These are phyloP conservation scores for Sturmia bella DNA, from an alignment of 2,888 invertebrate genomes.

Conservation along the genomic window DNA sequence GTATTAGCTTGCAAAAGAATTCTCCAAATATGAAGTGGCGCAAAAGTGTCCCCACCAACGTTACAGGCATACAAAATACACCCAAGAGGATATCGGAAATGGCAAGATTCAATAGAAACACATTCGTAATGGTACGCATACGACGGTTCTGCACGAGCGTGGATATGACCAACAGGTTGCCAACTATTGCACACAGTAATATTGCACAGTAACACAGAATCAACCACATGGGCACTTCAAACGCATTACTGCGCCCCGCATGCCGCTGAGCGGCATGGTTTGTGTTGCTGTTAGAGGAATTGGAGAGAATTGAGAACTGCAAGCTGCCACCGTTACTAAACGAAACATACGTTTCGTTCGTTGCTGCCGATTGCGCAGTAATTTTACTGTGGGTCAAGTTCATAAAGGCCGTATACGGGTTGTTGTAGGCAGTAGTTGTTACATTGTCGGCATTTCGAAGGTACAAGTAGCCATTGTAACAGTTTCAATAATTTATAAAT, in stretches of 20 bases:
- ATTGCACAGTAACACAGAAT: slow-evolving; percentile 87
- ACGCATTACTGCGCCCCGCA: slow-evolving; percentile 34
- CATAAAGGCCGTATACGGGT: slow-evolving; percentile 42
- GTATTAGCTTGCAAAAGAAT: slow-evolving; percentile 87
- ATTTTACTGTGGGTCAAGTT: slow-evolving; percentile 56
- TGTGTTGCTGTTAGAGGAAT: background rate
- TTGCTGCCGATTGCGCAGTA: slow-evolving; percentile 49
- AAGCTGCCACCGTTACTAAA: background rate
- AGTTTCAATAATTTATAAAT: slow-evolving; percentile 15
- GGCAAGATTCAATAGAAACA: slow-evolving; percentile 89
- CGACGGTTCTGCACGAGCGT: slow-evolving; percentile 88
- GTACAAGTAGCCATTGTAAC: background rate
- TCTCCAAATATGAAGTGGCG: slow-evolving; percentile 88
- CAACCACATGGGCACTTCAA: slow-evolving; percentile 76
- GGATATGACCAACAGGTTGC: slow-evolving; percentile 90
- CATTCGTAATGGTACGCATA: slow-evolving; percentile 86
- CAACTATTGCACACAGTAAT: slow-evolving; percentile 89
- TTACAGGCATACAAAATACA: slow-evolving; percentile 90
- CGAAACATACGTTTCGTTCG: background rate
- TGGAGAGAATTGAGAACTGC: background rate
- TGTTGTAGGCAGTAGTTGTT: slow-evolving; percentile 34
- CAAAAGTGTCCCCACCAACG: slow-evolving; percentile 86
- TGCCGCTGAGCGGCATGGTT: slow-evolving; percentile 40
- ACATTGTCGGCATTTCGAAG: slow-evolving; percentile 24
- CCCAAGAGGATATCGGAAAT: slow-evolving; percentile 88